Conservation (phyloP, 2,888 invertebrate genomes). For the Strigamia maritima region DNA sequence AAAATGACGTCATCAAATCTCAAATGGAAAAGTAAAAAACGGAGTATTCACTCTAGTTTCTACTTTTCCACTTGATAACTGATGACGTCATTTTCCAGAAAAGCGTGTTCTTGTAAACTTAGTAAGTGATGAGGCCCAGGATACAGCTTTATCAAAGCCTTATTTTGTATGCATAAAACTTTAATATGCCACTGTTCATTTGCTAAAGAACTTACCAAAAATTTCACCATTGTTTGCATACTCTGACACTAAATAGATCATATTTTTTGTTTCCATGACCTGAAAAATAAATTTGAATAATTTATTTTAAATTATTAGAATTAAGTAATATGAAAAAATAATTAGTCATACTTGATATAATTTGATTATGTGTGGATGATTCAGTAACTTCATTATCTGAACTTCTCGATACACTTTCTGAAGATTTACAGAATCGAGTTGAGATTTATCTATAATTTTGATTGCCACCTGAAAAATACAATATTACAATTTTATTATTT, state of each 20-base stretch:
- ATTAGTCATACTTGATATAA: conserved; percentile 76
- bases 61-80: too few relatives aligned
- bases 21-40: too few relatives aligned
- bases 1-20: too few relatives aligned
- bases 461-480: conserved; percentile 73
- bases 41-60: too few relatives aligned
- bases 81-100: too few relatives aligned
- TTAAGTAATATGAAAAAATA: too few relatives aligned
- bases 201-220: conserved; percentile 76
- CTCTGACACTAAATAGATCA: conserved; percentile 97
- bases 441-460: conserved; percentile 92
- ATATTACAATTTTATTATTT: neutral
- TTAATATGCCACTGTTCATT: neutral
- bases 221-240: conserved; percentile 97
- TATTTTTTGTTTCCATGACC: conserved; percentile 98
- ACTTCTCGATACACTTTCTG: conserved; percentile 96
- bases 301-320: too few relatives aligned
- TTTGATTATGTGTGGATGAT: conserved; percentile 97
- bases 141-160: too few relatives aligned
- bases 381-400: conserved; percentile 92
- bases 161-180: too few relatives aligned
- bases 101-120: too few relatives aligned
- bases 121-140: too few relatives aligned
- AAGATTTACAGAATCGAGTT: conserved; percentile 83
- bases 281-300: conserved; percentile 55